Evolutionary conservation across 2,113 vertebrate genomes (phyloP).

Genomic region (Percopsis transmontana): DNA sequence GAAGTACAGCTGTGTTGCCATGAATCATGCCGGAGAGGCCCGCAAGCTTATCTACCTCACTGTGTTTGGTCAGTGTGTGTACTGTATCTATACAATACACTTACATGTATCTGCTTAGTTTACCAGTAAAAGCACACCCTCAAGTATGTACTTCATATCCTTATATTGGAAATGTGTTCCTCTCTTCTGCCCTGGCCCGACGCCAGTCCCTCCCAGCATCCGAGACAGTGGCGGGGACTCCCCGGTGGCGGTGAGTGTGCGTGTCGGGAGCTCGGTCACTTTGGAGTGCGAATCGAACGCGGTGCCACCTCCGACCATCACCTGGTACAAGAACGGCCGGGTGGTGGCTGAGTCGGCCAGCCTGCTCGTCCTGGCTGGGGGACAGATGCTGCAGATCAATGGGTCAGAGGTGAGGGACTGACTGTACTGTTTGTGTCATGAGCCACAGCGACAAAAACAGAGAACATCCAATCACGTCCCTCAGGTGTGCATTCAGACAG

Average conservation of each 20-base stretch:
- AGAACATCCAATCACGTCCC: no score
- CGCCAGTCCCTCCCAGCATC: constrained; percentile 91
- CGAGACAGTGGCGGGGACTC: constrained; percentile 81
- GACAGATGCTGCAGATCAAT: constrained; percentile 84
- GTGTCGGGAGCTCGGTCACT: constrained; percentile 74
- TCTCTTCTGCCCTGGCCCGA: background rate
- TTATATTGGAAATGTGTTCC: background rate
- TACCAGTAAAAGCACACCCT: background rate
- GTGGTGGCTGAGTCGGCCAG: constrained; percentile 77
- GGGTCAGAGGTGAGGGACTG: constrained; percentile 81
- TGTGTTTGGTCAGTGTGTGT: constrained; percentile 84
- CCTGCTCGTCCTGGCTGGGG: constrained; percentile 74
- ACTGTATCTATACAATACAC: background rate
- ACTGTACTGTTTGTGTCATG: background rate
- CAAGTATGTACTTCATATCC: background rate
- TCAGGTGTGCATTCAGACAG: no score
- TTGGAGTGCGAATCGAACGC: constrained; percentile 91
- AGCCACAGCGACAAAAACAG: no score
- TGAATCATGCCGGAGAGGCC: constrained; percentile 90
- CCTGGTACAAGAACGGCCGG: constrained; percentile 92
- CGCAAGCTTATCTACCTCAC: constrained; percentile 87
- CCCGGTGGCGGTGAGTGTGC: constrained; percentile 80
- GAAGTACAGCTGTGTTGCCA: constrained; percentile 89
- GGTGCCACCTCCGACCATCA: constrained; percentile 87
- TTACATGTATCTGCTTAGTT: no score